Evolutionary conservation across 2,797 vertebrate species (phyloP).

Genomic region (Epinephelus malabaricus): DNA sequence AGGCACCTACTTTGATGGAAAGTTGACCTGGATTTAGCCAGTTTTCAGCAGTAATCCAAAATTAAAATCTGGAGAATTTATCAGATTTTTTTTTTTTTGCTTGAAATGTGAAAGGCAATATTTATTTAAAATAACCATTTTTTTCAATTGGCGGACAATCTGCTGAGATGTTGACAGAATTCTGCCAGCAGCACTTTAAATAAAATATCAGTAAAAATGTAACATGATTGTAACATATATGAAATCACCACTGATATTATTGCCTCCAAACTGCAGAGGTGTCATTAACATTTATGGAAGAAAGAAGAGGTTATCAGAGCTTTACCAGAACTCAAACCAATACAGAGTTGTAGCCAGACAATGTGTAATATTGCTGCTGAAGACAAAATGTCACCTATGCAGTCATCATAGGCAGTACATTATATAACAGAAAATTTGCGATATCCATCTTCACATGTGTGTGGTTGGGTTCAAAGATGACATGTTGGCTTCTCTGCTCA

Average conservation of each 20-base stretch:
- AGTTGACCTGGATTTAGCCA: conserved; percentile 7
- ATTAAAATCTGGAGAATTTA: no score
- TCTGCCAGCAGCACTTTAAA: not conserved
- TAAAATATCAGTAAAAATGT: not conserved
- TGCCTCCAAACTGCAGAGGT: not conserved
- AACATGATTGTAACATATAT: not conserved
- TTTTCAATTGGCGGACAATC: no score
- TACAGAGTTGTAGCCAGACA: not conserved
- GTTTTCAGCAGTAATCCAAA: no score
- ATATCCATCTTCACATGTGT: conserved; percentile 78
- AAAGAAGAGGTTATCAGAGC: not conserved
- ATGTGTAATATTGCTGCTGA: not conserved
- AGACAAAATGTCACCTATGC: conserved; percentile 11
- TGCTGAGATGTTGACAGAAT: not conserved
- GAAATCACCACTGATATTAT: not conserved
- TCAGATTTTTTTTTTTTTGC: no score
- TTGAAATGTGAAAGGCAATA: no score
- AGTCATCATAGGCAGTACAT: conserved; percentile 5
- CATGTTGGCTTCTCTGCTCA: conserved; percentile 64
- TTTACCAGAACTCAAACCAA: not conserved
- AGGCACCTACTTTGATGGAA: conserved; percentile 16
- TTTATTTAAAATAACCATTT: no score
- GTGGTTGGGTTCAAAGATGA: conserved; percentile 78
- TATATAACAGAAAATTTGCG: conserved; percentile 40
- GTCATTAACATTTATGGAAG: not conserved